Percentiles rank a stretch among this genome's conserved stretches.
These are phyloP conservation scores for Brachypterus glaber DNA, from an alignment of 2,888 invertebrate genomes.

Conservation along the genomic window DNA sequence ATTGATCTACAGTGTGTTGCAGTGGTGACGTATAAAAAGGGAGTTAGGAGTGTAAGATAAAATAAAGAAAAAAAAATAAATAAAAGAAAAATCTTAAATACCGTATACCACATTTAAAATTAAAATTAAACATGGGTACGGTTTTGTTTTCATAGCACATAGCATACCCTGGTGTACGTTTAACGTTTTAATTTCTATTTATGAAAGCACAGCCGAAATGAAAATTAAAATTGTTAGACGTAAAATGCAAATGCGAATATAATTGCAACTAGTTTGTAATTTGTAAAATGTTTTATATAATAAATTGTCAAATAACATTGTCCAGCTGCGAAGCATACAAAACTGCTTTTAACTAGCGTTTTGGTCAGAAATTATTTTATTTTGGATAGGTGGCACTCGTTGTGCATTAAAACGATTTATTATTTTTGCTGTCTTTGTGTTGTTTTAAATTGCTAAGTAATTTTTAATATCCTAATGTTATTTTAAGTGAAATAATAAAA, in stretches of 20 bases:
- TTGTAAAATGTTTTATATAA: conserved; percentile 25
- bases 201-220: conserved; percentile 25
- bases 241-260: conserved; percentile 27
- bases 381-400: too few relatives aligned
- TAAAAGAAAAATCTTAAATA: too few relatives aligned
- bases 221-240: conserved; percentile 23
- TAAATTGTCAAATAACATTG: conserved; percentile 20
- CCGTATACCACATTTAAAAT: not conserved
- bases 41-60: too few relatives aligned
- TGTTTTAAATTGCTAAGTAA: too few relatives aligned
- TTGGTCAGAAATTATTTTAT: conserved; percentile 2
- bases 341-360: conserved; percentile 2
- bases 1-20: too few relatives aligned
- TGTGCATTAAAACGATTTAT: too few relatives aligned
- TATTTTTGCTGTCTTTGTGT: too few relatives aligned
- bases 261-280: conserved; percentile 28
- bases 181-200: conserved; percentile 28
- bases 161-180: conserved; percentile 1
- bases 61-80: too few relatives aligned
- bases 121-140: not conserved
- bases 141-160: not conserved
- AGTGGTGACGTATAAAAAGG: too few relatives aligned
- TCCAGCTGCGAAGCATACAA: not conserved
- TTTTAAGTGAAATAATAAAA: too few relatives aligned
- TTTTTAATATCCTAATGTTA: too few relatives aligned